Conservation (phyloP, 2,888 invertebrate genomes). For the Hemistola chrysoprasaria region DNA sequence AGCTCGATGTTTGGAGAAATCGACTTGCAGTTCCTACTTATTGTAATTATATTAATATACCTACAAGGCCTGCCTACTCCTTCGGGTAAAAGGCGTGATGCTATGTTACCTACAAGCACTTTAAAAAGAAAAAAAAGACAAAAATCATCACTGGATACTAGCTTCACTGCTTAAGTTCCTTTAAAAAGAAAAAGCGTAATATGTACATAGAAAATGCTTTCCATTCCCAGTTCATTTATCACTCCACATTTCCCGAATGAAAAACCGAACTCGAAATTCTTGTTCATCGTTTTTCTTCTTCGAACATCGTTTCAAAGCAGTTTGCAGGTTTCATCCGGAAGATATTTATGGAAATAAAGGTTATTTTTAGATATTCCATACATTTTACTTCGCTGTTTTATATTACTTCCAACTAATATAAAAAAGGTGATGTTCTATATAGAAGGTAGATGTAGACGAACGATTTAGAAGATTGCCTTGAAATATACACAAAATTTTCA, state of each 20-base stretch:
- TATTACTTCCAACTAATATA: constrained; percentile 6
- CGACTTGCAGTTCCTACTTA: too few relatives aligned
- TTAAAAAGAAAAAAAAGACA: too few relatives aligned
- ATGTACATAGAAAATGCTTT: too few relatives aligned
- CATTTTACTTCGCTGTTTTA: constrained; percentile 7
- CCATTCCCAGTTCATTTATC: not conserved
- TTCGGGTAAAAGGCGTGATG: too few relatives aligned
- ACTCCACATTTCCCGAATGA: constrained; percentile 2
- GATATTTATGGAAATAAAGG: constrained; percentile 22
- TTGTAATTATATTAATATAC: too few relatives aligned
- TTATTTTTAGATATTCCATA: constrained; percentile 19
- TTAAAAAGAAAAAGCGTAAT: too few relatives aligned
- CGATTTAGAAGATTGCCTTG: constrained; percentile 10
- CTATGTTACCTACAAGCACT: too few relatives aligned
- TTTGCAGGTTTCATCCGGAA: constrained; percentile 20
- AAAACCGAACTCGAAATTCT: constrained; percentile 9
- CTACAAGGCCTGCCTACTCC: too few relatives aligned
- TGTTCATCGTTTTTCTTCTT: constrained; percentile 15
- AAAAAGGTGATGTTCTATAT: constrained; percentile 11
- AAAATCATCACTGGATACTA: too few relatives aligned
- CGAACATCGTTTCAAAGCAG: constrained; percentile 16
- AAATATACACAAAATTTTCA: not conserved
- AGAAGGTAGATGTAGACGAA: constrained; percentile 1
- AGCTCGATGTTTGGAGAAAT: too few relatives aligned
- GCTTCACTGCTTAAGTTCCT: too few relatives aligned